A percentile compares a stretch with the other conserved stretches of the same genome.
phyloP scores from a whole-genome alignment of 2,888 invertebrate species.

The Drosophila putrida region DNA sequence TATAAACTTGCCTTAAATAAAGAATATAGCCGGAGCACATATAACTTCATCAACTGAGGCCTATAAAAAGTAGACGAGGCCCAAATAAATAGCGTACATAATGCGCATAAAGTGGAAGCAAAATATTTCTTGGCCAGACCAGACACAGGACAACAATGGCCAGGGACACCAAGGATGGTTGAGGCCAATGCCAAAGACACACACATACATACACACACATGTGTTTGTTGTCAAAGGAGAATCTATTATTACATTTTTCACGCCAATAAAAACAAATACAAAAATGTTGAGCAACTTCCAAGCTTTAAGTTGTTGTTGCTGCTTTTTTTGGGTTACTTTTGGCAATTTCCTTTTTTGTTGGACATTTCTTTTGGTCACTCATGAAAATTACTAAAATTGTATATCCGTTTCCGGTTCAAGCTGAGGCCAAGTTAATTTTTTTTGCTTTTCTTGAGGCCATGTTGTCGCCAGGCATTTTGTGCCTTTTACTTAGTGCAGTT shows the following conservation, averaged over 20 bases:
- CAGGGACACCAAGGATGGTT: constrained; percentile 26
- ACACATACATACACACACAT: constrained; percentile 17
- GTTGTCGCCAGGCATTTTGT: constrained; percentile 38
- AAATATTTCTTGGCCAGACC: constrained; percentile 30
- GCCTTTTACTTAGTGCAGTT: constrained; percentile 43
- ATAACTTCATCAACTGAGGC: constrained; percentile 68
- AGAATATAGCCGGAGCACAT: constrained; percentile 34
- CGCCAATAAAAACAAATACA: constrained; percentile 80
- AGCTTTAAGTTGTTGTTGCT: constrained; percentile 44
- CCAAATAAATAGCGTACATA: constrained; percentile 30
- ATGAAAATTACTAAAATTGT: constrained; percentile 76
- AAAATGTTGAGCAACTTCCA: constrained; percentile 61
- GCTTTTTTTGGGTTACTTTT: constrained; percentile 35
- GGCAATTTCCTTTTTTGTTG: constrained; percentile 64
- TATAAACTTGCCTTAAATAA: constrained; percentile 42
- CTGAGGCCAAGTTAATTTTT: constrained; percentile 32
- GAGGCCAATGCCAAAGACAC: constrained; percentile 37
- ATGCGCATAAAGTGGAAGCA: constrained; percentile 38
- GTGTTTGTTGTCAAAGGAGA: constrained; percentile 35
- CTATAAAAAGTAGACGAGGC: constrained; percentile 41
- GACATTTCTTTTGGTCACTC: constrained; percentile 62
- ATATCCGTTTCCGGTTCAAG: constrained; percentile 75
- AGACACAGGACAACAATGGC: constrained; percentile 17
- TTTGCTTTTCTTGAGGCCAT: constrained; percentile 1
- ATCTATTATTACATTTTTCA: constrained; percentile 79